phyloP scores from a whole-genome alignment of 92 coral and sea anemone genomes.

The Scolanthus callimorphus region DNA sequence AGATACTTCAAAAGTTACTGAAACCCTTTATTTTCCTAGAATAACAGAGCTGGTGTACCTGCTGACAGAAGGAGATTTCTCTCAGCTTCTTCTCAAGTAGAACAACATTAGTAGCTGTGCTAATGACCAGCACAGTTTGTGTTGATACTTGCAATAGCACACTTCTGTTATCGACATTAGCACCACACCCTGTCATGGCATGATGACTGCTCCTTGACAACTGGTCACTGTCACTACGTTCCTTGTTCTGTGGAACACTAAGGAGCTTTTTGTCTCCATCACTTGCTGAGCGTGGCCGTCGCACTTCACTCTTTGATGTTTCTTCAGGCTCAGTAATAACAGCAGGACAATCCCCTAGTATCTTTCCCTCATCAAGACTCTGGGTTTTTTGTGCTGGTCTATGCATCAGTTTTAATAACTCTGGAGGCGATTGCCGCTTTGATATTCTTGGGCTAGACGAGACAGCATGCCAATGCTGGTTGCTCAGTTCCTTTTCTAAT shows the following conservation, averaged over 20 bases:
- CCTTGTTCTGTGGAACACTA: conserved; percentile 18
- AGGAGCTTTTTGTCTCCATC: conserved; percentile 67
- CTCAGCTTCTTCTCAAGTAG: conserved; percentile 86
- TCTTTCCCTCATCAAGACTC: conserved; percentile 54
- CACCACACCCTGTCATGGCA: conserved; percentile 51
- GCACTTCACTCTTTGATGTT: conserved; percentile 9
- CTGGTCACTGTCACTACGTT: conserved; percentile 28
- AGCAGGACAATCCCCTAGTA: conserved; percentile 22
- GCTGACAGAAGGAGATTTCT: conserved; percentile 98
- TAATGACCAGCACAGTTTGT: conserved; percentile 30
- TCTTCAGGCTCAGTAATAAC: not conserved
- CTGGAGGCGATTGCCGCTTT: conserved; percentile 29
- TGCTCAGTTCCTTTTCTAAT: conserved; percentile 50
- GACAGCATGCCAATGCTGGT: conserved; percentile 10
- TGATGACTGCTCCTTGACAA: conserved; percentile 31
- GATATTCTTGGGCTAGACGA: conserved; percentile 9
- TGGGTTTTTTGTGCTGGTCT: conserved; percentile 38
- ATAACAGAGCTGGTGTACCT: no score
- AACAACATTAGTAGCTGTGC: conserved; percentile 29
- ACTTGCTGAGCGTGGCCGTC: conserved; percentile 90
- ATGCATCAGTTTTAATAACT: conserved; percentile 23
- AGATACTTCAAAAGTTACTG: no score
- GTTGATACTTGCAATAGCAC: conserved; percentile 57
- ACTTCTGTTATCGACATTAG: conserved; percentile 56
- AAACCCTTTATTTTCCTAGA: no score